Base-by-base conservation (phyloP, 2,797 vertebrate species). In the Tauraco hartlaubi region DNA sequence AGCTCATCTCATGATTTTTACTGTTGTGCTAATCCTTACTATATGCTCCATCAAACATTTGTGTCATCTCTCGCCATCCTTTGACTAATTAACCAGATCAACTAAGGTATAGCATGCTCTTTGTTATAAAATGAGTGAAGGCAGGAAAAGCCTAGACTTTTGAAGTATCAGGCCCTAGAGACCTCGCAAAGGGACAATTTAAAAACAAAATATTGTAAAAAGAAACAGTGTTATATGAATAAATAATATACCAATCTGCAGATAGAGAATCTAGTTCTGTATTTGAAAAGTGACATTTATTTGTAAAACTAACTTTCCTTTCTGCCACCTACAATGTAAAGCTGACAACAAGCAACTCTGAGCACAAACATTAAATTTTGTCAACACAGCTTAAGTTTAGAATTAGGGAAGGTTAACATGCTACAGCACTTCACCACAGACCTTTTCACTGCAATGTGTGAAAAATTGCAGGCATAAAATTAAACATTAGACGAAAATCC, bases 1-100 rank as follows among this genome's bases (percentile, higher is more conserved):
- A 95, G 79, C 43, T 66, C 51, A 52, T 74, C 91, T 77, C 52
- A 54, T 96, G 61, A 85, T 63, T 80, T 79, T 72, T 88, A 25
- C 58, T 84, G 29, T 69, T 83, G 33, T 77, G 62, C 46, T 94
- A 61, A 92, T 80, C 41, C 52, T 95, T 89, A 56, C 44, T 76
- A 79, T 18, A 9, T 28, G 29, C 25, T 92, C 16, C 54, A 25
- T 52, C 31, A 75, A 83, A 62, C 0, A 2, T 33, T 71, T 75
- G 48, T 87, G 79, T 59, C 71, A 76, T n/a, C 56, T 79, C 67
- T 67, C 79, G n/a, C 63, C 67, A 22, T 25, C 28, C 26, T 92
- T 88, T 91, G 72, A 72, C 39, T 64, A 51, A 75, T 54, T 58
- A 78, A 72, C 28, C 28, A 72, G 43, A 74, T 64, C 37, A 49